Evolutionary conservation across 2,797 vertebrate species (phyloP).

Genomic region (Phrynocephalus vlangalii): DNA sequence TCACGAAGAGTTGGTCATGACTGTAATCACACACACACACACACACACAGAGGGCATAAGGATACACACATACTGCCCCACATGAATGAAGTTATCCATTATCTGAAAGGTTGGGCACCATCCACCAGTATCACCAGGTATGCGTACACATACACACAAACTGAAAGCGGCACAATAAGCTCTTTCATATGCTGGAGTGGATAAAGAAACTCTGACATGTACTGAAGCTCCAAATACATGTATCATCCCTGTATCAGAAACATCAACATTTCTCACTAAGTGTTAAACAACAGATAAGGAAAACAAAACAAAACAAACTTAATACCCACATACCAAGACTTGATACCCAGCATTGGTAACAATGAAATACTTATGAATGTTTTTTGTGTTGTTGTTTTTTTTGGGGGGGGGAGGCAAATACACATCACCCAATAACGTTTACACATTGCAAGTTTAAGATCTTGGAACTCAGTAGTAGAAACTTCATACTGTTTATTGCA

Average conservation of each 20-base stretch:
- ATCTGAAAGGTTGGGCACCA: neutral
- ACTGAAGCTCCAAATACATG: neutral
- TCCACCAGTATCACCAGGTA: too few relatives aligned
- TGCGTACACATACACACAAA: neutral
- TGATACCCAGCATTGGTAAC: neutral
- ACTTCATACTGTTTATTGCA: neutral
- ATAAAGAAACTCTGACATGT: neutral
- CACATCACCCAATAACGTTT: neutral
- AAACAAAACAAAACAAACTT: neutral
- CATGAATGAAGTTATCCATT: neutral
- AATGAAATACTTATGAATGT: neutral
- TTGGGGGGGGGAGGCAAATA: neutral
- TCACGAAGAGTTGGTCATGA: too few relatives aligned
- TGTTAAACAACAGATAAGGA: neutral
- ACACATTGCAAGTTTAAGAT: neutral
- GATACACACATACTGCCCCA: too few relatives aligned
- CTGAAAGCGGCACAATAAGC: neutral
- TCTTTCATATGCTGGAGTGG: neutral
- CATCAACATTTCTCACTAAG: neutral
- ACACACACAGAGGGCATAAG: too few relatives aligned
- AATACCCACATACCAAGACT: neutral
- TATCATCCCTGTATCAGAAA: neutral
- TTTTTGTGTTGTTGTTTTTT: neutral
- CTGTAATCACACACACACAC: too few relatives aligned
- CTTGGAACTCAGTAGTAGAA: neutral